Evolutionary conservation across 92 coral and sea anemone genomes (phyloP).

Genomic region (Anthopleura xanthogrammica): DNA sequence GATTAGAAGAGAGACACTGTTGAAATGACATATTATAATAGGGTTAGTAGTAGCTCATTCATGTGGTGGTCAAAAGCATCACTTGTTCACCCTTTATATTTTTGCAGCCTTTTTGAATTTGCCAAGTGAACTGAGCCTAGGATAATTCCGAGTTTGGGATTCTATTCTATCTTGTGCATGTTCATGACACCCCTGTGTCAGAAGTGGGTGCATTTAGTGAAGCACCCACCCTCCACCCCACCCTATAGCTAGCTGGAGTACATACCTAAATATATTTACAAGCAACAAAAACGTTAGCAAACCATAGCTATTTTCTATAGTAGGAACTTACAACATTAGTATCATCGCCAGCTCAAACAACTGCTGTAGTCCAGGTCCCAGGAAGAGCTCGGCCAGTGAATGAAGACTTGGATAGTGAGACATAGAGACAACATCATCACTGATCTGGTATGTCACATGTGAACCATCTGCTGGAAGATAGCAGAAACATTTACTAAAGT

Average conservation of each 20-base stretch:
- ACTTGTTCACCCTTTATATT: too few relatives aligned
- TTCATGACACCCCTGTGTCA: too few relatives aligned
- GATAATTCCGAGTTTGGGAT: too few relatives aligned
- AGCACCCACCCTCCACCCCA: too few relatives aligned
- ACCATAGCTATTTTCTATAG: not conserved
- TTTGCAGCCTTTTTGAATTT: too few relatives aligned
- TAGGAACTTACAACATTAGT: constrained; percentile 46
- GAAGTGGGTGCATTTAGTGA: too few relatives aligned
- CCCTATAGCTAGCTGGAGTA: too few relatives aligned
- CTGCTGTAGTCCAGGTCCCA: constrained; percentile 36
- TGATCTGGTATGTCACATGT: constrained; percentile 16
- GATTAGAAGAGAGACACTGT: constrained; percentile 44
- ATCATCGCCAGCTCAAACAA: constrained; percentile 35
- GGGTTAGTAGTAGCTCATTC: not conserved
- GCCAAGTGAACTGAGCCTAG: too few relatives aligned
- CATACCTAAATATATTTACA: too few relatives aligned
- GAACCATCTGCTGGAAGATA: not conserved
- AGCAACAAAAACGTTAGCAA: too few relatives aligned
- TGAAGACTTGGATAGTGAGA: constrained; percentile 40
- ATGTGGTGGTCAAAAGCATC: too few relatives aligned
- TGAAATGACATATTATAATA: not conserved
- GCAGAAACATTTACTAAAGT: not conserved
- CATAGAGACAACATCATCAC: constrained; percentile 1
- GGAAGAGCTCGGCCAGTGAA: constrained; percentile 49
- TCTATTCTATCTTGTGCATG: too few relatives aligned